Conservation (phyloP, 1,140 invertebrate species). For the Oryctes rhinoceros region DNA sequence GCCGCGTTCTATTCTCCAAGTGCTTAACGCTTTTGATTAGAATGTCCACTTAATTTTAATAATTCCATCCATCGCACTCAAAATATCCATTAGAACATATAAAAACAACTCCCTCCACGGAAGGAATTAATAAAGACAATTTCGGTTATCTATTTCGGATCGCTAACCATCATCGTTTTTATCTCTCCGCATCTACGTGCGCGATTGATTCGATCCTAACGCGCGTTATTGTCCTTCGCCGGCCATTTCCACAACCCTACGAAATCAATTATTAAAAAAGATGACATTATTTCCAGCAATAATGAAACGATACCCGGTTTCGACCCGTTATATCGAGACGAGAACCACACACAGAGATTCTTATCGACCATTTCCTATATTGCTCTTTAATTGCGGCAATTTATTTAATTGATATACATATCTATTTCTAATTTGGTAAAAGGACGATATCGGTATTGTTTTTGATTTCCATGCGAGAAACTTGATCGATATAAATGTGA, state of each 20-base stretch:
- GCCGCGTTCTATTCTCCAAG: no score
- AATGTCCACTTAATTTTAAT: no score
- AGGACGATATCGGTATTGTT: constrained; percentile 7
- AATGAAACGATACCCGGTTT: constrained; percentile 20
- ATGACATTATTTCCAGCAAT: constrained; percentile 33
- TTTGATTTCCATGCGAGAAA: constrained; percentile 29
- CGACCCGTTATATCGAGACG: background rate
- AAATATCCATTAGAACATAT: background rate
- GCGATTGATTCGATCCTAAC: constrained; percentile 1
- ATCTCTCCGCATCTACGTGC: background rate
- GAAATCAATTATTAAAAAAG: constrained; percentile 31
- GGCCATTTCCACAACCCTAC: background rate
- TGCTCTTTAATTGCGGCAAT: constrained; percentile 30
- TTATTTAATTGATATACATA: constrained; percentile 31
- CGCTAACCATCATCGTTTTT: background rate
- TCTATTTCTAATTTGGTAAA: constrained; percentile 24
- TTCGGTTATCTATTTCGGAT: background rate
- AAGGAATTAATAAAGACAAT: constrained; percentile 6
- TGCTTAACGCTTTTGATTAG: no score
- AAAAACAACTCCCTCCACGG: background rate
- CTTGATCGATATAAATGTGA: constrained; percentile 14
- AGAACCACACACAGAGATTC: background rate
- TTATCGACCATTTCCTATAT: constrained; percentile 33
- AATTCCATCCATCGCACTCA: no score
- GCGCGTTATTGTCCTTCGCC: background rate